A percentile compares a stretch with the other conserved stretches of the same genome.
These are phyloP conservation scores for Rhea pennata DNA, from an alignment of 2,113 vertebrate species.

Conservation along the genomic window DNA sequence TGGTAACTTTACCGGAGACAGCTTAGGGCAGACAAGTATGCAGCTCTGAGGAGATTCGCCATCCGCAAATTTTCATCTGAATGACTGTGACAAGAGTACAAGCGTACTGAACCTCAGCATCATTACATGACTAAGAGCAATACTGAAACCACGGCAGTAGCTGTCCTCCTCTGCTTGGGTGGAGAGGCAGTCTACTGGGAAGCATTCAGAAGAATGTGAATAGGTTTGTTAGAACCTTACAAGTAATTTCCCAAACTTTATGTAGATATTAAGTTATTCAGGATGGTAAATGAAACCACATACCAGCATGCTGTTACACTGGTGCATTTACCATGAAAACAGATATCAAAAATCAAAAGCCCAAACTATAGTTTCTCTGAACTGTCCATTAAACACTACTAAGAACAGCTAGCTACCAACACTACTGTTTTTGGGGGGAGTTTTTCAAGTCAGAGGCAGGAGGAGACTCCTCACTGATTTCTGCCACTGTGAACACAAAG, in stretches of 20 bases:
- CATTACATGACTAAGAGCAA: background rate
- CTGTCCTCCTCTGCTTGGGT: background rate
- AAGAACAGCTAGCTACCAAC: conserved; percentile 46
- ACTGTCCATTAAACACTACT: background rate
- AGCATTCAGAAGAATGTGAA: conserved; percentile 4
- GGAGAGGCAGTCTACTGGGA: background rate
- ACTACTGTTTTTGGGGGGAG: conserved; percentile 19
- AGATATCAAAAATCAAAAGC: background rate
- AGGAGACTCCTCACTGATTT: conserved; percentile 72
- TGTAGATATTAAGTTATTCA: background rate
- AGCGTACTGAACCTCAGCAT: background rate
- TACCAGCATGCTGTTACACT: background rate
- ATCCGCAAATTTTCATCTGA: background rate
- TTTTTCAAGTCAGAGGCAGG: conserved; percentile 48
- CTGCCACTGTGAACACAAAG: conserved; percentile 72
- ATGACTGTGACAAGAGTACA: background rate
- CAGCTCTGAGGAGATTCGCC: background rate
- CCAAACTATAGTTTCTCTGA: background rate
- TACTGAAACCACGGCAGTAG: background rate
- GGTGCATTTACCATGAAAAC: background rate
- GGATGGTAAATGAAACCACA: background rate
- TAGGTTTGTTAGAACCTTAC: background rate
- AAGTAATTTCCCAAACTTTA: background rate
- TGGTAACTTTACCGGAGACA: background rate
- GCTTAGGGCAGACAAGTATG: background rate